Percentiles rank a stretch among this genome's conserved stretches.
Conservation (phyloP, 2,797 vertebrate genomes). For the Limnodromus scolopaceus region DNA sequence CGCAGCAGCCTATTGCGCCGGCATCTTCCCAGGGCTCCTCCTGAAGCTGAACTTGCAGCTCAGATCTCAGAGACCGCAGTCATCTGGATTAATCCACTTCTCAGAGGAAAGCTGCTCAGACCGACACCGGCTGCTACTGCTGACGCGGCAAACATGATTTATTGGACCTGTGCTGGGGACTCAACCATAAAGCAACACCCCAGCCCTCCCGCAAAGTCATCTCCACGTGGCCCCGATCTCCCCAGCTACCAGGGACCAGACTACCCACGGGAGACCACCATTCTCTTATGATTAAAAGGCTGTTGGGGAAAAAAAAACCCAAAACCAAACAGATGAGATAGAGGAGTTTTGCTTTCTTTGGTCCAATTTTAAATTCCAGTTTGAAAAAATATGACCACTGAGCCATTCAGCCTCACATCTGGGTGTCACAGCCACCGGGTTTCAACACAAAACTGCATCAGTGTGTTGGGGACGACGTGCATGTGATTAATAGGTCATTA, state of each 20-base stretch:
- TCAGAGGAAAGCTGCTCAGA: constrained; percentile 33
- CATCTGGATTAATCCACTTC: constrained; percentile 49
- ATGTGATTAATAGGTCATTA: not conserved
- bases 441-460: not conserved
- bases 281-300: not conserved
- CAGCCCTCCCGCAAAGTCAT: not conserved
- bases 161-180: not conserved
- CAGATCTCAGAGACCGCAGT: not conserved
- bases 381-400: not conserved
- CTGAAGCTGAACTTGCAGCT: not conserved
- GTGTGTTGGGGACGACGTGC: rapidly evolving
- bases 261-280: rapidly evolving
- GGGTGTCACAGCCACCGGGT: not conserved
- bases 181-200: not conserved
- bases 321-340: not conserved
- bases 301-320: not conserved
- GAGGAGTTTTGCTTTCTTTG: not conserved
- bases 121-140: not conserved
- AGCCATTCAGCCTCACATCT: not conserved
- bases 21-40: not conserved
- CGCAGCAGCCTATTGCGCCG: rapidly evolving
- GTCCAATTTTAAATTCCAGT: not conserved
- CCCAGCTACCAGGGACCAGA: not conserved
- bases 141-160: not conserved
- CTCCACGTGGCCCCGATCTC: not conserved